These are phyloP conservation scores for Macroteleia sp. DNA, from an alignment of 2,888 invertebrate species.

Conservation along the genomic window DNA sequence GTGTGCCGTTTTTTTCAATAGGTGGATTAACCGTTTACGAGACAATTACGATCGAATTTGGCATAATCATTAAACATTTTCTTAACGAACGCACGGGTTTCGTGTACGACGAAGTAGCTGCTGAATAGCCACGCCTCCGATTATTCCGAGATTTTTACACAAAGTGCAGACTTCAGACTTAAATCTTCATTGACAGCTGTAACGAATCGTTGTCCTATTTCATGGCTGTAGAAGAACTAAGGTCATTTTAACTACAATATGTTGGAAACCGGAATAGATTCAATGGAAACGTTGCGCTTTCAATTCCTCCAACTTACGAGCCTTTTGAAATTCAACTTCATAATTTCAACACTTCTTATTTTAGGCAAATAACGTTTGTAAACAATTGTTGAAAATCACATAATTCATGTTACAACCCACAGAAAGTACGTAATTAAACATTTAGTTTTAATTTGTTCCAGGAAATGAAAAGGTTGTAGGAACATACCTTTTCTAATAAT, in stretches of 20 bases:
- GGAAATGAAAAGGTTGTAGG: too few relatives aligned
- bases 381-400: neutral
- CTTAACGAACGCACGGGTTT: neutral
- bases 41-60: constrained; percentile 23
- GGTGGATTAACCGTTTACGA: constrained; percentile 38
- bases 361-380: too few relatives aligned
- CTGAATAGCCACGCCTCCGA: constrained; percentile 2
- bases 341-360: too few relatives aligned
- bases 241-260: neutral
- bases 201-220: constrained; percentile 16
- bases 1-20: constrained; percentile 33
- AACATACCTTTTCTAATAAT: too few relatives aligned
- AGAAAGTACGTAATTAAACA: too few relatives aligned
- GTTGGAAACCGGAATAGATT: neutral
- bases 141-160: neutral
- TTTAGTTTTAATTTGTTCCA: too few relatives aligned
- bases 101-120: neutral
- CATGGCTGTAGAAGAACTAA: neutral
- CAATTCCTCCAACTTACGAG: neutral
- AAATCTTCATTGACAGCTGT: constrained; percentile 16
- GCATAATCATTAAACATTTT: constrained; percentile 14
- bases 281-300: neutral
- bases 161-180: neutral
- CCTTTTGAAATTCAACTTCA: too few relatives aligned
- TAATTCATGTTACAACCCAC: too few relatives aligned